phyloP scores from a whole-genome alignment of 2,113 vertebrate species.

The Neopipo cinnamomea region DNA sequence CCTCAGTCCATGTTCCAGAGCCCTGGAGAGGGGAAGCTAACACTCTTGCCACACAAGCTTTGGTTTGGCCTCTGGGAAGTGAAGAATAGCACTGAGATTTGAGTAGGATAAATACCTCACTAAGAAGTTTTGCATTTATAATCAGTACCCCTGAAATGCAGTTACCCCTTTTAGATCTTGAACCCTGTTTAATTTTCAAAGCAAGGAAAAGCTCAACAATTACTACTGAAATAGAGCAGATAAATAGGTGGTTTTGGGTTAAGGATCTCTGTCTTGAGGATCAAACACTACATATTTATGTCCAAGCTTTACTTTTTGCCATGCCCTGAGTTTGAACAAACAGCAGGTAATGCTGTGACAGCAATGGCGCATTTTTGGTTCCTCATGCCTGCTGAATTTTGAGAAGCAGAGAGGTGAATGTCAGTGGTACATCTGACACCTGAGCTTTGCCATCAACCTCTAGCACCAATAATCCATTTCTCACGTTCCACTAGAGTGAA shows the following conservation, averaged over 20 bases:
- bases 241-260: neutral
- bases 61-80: neutral
- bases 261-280: neutral
- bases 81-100: neutral
- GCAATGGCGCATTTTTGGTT: neutral
- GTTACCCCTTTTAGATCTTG: neutral
- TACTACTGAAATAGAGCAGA: neutral
- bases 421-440: neutral
- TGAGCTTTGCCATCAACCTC: neutral
- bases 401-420: neutral
- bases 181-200: neutral
- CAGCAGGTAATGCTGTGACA: neutral
- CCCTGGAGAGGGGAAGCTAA: neutral
- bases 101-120: neutral
- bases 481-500: neutral
- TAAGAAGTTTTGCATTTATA: neutral
- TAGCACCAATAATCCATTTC: neutral
- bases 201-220: neutral
- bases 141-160: neutral
- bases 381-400: neutral
- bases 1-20: neutral
- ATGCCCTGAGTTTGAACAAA: neutral
- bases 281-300: neutral
- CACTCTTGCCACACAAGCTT: neutral
- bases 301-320: neutral